These are phyloP conservation scores for Drosophila gunungcola DNA, from an alignment of 1,140 invertebrate species.

Conservation along the genomic window DNA sequence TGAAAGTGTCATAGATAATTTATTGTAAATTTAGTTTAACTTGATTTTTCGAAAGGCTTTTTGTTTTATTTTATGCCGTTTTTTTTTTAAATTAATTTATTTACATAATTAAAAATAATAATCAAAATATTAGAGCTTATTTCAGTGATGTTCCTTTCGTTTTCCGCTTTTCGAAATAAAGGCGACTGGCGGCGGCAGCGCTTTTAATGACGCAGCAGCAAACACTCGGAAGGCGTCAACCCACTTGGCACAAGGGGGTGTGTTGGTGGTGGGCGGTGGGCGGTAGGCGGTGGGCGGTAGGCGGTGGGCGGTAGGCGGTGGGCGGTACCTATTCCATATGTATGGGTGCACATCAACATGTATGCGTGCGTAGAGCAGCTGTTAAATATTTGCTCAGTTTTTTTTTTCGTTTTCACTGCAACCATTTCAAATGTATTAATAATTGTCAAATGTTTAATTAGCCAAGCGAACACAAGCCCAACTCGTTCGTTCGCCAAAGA, in stretches of 20 bases:
- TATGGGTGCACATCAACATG: not conserved
- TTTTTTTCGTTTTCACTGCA: conserved; percentile 37
- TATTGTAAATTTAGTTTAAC: too few species aligned
- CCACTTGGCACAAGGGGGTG: conserved; percentile 47
- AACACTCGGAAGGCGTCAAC: conserved; percentile 72
- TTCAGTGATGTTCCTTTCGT: conserved; percentile 6
- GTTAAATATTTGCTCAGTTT: conserved; percentile 60
- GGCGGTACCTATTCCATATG: not conserved
- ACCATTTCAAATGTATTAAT: conserved; percentile 66
- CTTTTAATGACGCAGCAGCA: conserved; percentile 77
- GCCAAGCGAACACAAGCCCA: conserved; percentile 50
- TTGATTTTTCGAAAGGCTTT: too few species aligned
- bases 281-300: not conserved
- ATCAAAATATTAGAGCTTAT: not conserved
- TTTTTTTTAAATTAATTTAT: not conserved
- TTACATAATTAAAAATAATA: not conserved
- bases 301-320: too few species aligned
- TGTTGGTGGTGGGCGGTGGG: not conserved
- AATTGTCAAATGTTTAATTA: conserved; percentile 79
- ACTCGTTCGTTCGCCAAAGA: conserved; percentile 29
- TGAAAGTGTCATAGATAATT: too few species aligned
- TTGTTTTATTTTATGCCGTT: not conserved
- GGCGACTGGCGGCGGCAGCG: conserved; percentile 47
- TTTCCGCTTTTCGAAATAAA: conserved; percentile 47
- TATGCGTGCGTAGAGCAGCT: conserved; percentile 36